Conservation (phyloP, 2,888 invertebrate genomes). For the Nematopogon swammerdamellus region DNA sequence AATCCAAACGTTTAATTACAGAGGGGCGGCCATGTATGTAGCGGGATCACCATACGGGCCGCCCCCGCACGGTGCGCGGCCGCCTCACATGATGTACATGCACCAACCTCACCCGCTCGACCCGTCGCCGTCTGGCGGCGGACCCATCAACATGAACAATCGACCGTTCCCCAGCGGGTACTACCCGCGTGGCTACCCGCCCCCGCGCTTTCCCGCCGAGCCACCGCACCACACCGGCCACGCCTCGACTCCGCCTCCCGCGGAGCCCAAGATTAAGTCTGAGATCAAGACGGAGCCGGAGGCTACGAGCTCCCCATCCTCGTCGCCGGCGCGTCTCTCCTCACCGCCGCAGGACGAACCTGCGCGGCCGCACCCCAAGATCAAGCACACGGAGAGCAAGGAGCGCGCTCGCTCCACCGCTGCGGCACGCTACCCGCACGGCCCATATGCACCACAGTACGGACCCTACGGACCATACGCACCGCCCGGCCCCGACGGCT, state of each 20-base stretch:
- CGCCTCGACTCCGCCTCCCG: slow-evolving; percentile 3
- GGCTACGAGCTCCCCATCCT: slow-evolving; percentile 27
- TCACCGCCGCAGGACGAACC: slow-evolving; percentile 22
- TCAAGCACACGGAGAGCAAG: slow-evolving; percentile 46
- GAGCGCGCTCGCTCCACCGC: slow-evolving; percentile 24
- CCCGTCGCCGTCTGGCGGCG: slow-evolving; percentile 27
- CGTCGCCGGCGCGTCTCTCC: slow-evolving; percentile 21
- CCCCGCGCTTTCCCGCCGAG: slow-evolving; percentile 2
- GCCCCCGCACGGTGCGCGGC: slow-evolving; percentile 18
- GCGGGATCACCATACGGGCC: slow-evolving; percentile 24
- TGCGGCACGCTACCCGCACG: slow-evolving; percentile 34
- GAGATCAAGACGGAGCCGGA: slow-evolving; percentile 46
- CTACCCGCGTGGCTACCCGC: slow-evolving; percentile 2
- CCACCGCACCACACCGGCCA: slow-evolving; percentile 6
- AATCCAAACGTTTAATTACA: slow-evolving; percentile 13
- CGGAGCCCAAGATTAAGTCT: slow-evolving; percentile 31
- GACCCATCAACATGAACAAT: slow-evolving; percentile 8
- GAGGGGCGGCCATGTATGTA: slow-evolving; percentile 42
- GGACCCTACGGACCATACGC: slow-evolving; percentile 45
- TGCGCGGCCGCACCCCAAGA: slow-evolving; percentile 35
- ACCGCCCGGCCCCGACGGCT: slow-evolving; percentile 15
- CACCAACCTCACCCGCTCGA: slow-evolving; percentile 24
- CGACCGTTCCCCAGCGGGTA: slow-evolving; percentile 5
- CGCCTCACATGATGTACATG: slow-evolving; percentile 19
- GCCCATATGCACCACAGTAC: slow-evolving; percentile 49